Percentiles rank a stretch among this genome's conserved stretches.
phyloP scores from a whole-genome alignment of 2,888 invertebrate genomes.

The Drosophila paranaensis region DNA sequence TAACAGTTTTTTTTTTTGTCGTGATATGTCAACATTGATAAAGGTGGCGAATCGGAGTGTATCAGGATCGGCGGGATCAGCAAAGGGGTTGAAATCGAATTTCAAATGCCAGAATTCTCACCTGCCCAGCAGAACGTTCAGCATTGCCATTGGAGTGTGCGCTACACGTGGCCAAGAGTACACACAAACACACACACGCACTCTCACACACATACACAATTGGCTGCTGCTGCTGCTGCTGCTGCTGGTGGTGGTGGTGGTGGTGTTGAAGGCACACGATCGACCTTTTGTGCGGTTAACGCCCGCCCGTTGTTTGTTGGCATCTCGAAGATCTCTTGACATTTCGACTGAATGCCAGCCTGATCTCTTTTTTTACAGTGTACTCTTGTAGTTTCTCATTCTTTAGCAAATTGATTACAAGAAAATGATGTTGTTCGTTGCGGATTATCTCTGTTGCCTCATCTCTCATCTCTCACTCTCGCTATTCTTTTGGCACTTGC shows the following conservation, averaged over 20 bases:
- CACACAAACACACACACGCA: slow-evolving; percentile 1
- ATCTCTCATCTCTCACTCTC: slow-evolving; percentile 35
- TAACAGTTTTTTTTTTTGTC: slow-evolving; percentile 13
- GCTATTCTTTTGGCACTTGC: slow-evolving; percentile 24
- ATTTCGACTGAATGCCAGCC: slow-evolving; percentile 48
- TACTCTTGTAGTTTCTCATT: slow-evolving; percentile 19
- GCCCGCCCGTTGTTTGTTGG: slow-evolving; percentile 60
- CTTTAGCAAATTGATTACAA: slow-evolving; percentile 56
- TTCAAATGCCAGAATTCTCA: slow-evolving; percentile 46
- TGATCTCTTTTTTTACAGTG: slow-evolving; percentile 44
- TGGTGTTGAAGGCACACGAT: slow-evolving; percentile 45
- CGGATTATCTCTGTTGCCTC: slow-evolving; percentile 62
- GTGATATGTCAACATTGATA: slow-evolving; percentile 56
- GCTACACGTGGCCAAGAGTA: slow-evolving; percentile 62
- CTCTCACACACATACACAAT: slow-evolving; percentile 35
- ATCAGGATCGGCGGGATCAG: slow-evolving; percentile 26
- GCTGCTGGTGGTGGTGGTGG: neutral
- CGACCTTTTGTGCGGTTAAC: slow-evolving; percentile 66
- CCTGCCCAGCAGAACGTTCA: slow-evolving; percentile 44
- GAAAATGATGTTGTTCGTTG: slow-evolving; percentile 68
- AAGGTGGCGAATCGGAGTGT: slow-evolving; percentile 49
- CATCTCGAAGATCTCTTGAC: slow-evolving; percentile 58
- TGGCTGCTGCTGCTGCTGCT: slow-evolving; percentile 46
- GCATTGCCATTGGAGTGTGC: slow-evolving; percentile 71
- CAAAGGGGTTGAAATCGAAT: slow-evolving; percentile 45